Evolutionary conservation across 2,113 vertebrate genomes (phyloP), one percentile per base, ranked within the genome.

Genomic region (Platysteira castanea): DNA sequence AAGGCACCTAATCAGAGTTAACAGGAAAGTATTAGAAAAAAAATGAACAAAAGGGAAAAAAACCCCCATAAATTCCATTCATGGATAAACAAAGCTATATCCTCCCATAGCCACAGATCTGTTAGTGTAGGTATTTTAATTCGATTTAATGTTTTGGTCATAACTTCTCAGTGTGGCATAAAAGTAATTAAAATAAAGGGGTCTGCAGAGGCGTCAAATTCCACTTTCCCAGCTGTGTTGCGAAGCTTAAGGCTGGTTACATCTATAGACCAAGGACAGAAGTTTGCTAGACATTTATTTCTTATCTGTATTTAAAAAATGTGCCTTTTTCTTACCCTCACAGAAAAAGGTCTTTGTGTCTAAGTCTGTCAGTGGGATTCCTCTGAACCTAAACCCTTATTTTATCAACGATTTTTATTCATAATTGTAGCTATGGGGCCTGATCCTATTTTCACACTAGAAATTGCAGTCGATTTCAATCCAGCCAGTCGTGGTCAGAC

Each of bases 391-490:
- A 75, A 90, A 50, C 3, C 23, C 35, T 90, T 61, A 23, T 77
- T 95, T 91, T 77, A 74, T 77, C 28, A 77, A 57, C 30, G 15
- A 65, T 74, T 95, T 86, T 86, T 95, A 81, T 84, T 75, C 47
- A 42, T 90, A 87, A 94, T 75, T 74, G 57, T 53, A 78, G 79
- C 73, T 90, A 30, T 77, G 89, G 56, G 60, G 22, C n/a, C 61
- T 84, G 33, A 57, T 75, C 74, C 68, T 92, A 61, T 93, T 93
- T 94, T 90, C 90, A 68, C 80, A 89, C n/a, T 27, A 71, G 44
- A 76, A 96, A 93, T 77, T 56, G 26, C 60, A 59, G 83, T 96
- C 22, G 2, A 88, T 96, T 94, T 88, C 90, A 77, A 75, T 96
- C 67, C 47, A 90, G 71, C 21, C 60, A 81, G 76, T 93, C 2